phyloP scores from a whole-genome alignment of 1,140 invertebrate species.

The Drosophila nannoptera region DNA sequence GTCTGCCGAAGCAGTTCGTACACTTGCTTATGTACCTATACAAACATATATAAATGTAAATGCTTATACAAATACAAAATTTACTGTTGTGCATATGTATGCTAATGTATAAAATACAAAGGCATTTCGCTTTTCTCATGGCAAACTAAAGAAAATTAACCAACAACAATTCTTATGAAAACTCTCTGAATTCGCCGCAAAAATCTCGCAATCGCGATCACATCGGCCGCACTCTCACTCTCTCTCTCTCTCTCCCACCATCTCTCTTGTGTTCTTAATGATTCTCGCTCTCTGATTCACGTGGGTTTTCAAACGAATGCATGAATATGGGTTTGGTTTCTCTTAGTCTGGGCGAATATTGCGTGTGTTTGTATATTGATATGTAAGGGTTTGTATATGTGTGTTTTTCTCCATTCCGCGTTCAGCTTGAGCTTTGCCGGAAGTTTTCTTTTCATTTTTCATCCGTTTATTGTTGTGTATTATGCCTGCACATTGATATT shows the following conservation, averaged over 20 bases:
- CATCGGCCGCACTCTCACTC: slow-evolving; percentile 21
- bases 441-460: slow-evolving; percentile 70
- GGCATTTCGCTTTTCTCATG: slow-evolving; percentile 47
- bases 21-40: slow-evolving; percentile 1
- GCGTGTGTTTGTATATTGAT: neutral
- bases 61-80: slow-evolving; percentile 25
- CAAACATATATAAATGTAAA: neutral
- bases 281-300: slow-evolving; percentile 70
- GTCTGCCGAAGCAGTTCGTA: slow-evolving; percentile 32
- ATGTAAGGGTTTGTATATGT: slow-evolving; percentile 10
- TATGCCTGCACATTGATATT: slow-evolving; percentile 44
- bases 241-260: slow-evolving; percentile 29
- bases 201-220: slow-evolving; percentile 48
- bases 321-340: slow-evolving; percentile 35
- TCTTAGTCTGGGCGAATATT: slow-evolving; percentile 31
- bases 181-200: slow-evolving; percentile 71
- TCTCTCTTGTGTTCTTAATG: slow-evolving; percentile 49
- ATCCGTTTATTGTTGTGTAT: slow-evolving; percentile 60
- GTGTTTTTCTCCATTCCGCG: slow-evolving; percentile 53
- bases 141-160: slow-evolving; percentile 50
- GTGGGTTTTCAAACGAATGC: slow-evolving; percentile 63
- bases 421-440: slow-evolving; percentile 65
- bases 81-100: slow-evolving; percentile 33
- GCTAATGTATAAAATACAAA: slow-evolving; percentile 29
- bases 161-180: slow-evolving; percentile 50